Conservation (phyloP, 1,140 invertebrate genomes). For the Drosophila orena region DNA sequence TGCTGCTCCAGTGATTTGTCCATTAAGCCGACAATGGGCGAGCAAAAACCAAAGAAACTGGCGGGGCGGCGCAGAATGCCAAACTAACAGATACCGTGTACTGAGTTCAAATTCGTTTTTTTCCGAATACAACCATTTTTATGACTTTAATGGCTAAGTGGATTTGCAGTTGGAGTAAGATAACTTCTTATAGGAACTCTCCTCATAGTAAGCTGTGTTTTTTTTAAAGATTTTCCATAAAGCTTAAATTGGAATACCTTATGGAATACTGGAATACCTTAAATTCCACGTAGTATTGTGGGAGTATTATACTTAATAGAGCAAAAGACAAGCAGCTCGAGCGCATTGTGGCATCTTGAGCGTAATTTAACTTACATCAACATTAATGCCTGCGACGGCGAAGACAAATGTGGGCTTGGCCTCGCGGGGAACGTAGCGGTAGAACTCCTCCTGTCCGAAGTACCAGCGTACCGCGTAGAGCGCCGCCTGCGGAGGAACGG, state of each 20-base stretch:
- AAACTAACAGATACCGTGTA: neutral
- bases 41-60: slow-evolving; percentile 18
- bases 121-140: too few relatives aligned
- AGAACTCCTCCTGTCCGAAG: slow-evolving; percentile 91
- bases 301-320: neutral
- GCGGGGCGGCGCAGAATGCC: neutral
- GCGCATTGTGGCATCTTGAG: slow-evolving; percentile 28
- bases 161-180: too few relatives aligned
- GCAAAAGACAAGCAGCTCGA: slow-evolving; percentile 2
- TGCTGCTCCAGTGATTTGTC: slow-evolving; percentile 55
- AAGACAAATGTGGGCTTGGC: slow-evolving; percentile 90
- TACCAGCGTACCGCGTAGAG: slow-evolving; percentile 95
- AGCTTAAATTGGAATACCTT: too few relatives aligned
- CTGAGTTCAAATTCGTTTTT: too few relatives aligned
- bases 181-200: too few relatives aligned
- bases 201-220: too few relatives aligned
- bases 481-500: slow-evolving; percentile 85
- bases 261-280: too few relatives aligned
- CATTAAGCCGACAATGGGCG: slow-evolving; percentile 57
- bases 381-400: slow-evolving; percentile 89
- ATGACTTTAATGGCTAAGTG: too few relatives aligned
- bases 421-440: slow-evolving; percentile 89
- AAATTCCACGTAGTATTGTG: neutral
- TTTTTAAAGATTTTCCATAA: too few relatives aligned
- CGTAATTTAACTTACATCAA: slow-evolving; percentile 89